Conservation (phyloP, 2,888 invertebrate species). For the Eurytoma adleriae region DNA sequence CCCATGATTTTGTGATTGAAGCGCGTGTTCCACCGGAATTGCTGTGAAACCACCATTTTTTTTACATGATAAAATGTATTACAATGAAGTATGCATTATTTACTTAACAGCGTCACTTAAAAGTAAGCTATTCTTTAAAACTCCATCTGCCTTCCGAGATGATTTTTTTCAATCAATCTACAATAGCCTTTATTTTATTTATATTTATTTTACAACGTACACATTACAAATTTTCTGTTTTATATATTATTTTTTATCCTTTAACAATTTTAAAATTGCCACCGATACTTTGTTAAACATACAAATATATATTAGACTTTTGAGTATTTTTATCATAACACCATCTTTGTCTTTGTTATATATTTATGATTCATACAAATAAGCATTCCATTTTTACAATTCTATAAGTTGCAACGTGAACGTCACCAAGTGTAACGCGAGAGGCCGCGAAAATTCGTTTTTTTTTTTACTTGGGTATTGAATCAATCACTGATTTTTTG, state of each 20-base stretch:
- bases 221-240: conserved; percentile 40
- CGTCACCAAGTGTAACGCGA: background rate
- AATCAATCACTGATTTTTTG: conserved; percentile 48
- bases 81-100: background rate
- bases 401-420: background rate
- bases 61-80: conserved; percentile 31
- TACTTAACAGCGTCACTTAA: conserved; percentile 33
- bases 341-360: conserved; percentile 9
- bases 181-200: conserved; percentile 15
- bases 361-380: conserved; percentile 30
- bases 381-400: conserved; percentile 26
- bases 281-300: conserved; percentile 33
- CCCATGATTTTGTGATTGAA: conserved; percentile 51
- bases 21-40: conserved; percentile 11
- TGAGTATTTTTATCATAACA: conserved; percentile 35
- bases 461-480: conserved; percentile 12
- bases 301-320: conserved; percentile 45
- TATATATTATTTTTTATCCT: conserved; percentile 11
- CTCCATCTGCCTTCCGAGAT: conserved; percentile 17
- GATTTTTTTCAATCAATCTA: background rate
- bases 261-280: conserved; percentile 22
- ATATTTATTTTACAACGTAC: conserved; percentile 32
- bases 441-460: conserved; percentile 37
- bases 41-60: conserved; percentile 3
- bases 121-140: conserved; percentile 32